Evolutionary conservation across 2,888 invertebrate species (phyloP).

Genomic region (Agriopis aurantiaria): DNA sequence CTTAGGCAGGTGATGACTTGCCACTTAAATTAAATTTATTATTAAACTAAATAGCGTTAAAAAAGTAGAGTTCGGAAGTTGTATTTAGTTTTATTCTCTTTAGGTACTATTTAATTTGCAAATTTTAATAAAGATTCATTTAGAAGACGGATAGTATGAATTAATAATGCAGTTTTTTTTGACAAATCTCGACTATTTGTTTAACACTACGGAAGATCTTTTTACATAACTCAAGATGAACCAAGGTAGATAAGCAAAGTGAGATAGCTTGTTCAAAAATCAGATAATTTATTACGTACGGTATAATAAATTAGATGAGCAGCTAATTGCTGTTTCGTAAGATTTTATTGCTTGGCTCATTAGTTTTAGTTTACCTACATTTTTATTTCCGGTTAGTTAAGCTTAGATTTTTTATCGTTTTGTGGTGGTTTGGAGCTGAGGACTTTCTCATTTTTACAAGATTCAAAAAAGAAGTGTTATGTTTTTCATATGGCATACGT

Average conservation of each 20-base stretch:
- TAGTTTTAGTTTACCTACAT: constrained; percentile 20
- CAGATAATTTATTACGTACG: constrained; percentile 22
- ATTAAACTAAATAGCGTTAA: too few species aligned
- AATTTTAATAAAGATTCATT: too few species aligned
- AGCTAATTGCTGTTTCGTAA: constrained; percentile 34
- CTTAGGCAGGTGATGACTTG: too few species aligned
- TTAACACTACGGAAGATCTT: not conserved
- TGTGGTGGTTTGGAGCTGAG: too few species aligned
- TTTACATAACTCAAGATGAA: constrained; percentile 2
- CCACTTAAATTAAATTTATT: too few species aligned
- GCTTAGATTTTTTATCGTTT: not conserved
- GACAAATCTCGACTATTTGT: not conserved
- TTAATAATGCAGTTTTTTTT: too few species aligned
- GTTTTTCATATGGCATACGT: too few species aligned
- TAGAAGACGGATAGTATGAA: too few species aligned
- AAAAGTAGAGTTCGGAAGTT: too few species aligned
- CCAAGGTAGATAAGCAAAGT: constrained; percentile 8
- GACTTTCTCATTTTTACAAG: not conserved
- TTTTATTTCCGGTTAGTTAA: constrained; percentile 19
- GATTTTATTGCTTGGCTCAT: constrained; percentile 15
- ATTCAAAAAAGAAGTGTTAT: too few species aligned
- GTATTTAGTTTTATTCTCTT: too few species aligned
- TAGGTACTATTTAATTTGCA: too few species aligned
- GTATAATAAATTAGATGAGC: constrained; percentile 31
- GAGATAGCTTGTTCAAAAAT: constrained; percentile 11